A percentile compares a stretch with the other conserved stretches of the same genome.
phyloP scores from a whole-genome alignment of 2,888 invertebrate genomes.

The Merodon equestris region DNA sequence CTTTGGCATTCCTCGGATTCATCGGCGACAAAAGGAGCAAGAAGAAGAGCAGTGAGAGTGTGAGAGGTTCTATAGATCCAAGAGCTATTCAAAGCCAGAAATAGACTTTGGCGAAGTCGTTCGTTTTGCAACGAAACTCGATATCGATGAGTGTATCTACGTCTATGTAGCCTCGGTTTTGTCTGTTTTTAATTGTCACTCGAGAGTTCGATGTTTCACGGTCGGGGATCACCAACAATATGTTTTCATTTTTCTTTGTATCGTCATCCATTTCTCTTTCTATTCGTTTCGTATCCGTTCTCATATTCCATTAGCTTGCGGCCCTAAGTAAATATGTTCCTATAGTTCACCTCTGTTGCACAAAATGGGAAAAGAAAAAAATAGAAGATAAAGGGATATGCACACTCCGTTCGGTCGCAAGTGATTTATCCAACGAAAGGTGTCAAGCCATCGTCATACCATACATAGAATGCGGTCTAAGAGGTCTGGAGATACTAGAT shows the following conservation, averaged over 20 bases:
- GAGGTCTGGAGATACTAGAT: background rate
- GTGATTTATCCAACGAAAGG: constrained; percentile 39
- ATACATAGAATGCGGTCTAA: constrained; percentile 9
- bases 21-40: constrained; percentile 27
- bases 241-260: no score
- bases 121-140: constrained; percentile 44
- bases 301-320: constrained; percentile 40
- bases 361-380: constrained; percentile 35
- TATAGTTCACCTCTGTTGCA: constrained; percentile 24
- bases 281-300: constrained; percentile 63
- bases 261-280: no score
- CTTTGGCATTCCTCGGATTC: constrained; percentile 27
- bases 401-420: constrained; percentile 11
- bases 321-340: no score
- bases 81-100: constrained; percentile 38
- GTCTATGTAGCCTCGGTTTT: no score
- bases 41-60: no score
- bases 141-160: constrained; percentile 17
- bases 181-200: constrained; percentile 38
- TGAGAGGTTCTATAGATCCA: constrained; percentile 27
- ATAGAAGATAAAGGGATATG: constrained; percentile 25
- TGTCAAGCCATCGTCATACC: constrained; percentile 41
- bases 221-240: constrained; percentile 63
- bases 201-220: constrained; percentile 61
- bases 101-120: constrained; percentile 30